A percentile compares a stretch with the other conserved stretches of the same genome.
Evolutionary conservation across 2,113 vertebrate species (phyloP).

Genomic region (Cervus canadensis): DNA sequence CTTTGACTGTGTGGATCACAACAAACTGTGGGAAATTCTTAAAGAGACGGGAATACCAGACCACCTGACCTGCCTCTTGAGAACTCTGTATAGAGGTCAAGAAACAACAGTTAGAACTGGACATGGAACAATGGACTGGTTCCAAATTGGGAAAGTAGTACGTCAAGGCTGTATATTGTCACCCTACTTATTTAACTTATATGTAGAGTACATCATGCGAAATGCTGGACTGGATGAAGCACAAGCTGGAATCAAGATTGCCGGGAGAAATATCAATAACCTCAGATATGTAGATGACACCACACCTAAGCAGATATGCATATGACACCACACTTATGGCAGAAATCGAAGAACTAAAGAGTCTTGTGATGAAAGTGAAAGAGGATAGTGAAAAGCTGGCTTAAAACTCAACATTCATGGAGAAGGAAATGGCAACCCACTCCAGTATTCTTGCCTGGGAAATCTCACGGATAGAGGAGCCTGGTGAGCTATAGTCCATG

Average conservation of each 20-base stretch:
- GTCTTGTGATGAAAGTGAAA: background rate
- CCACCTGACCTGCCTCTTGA: background rate
- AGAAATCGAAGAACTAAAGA: background rate
- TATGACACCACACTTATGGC: background rate
- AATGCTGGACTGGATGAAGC: background rate
- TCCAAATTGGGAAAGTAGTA: background rate
- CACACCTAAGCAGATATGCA: background rate
- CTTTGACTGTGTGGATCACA: background rate
- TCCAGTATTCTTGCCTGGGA: too few species aligned
- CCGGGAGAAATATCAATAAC: background rate
- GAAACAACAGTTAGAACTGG: background rate
- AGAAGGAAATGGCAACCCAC: too few species aligned
- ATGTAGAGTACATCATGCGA: rapidly evolving
- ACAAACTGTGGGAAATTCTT: background rate
- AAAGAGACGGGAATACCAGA: background rate
- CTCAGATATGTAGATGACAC: background rate
- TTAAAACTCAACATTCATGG: background rate
- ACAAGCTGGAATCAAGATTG: background rate
- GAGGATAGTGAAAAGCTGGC: background rate
- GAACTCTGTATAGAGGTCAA: background rate
- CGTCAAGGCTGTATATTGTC: background rate
- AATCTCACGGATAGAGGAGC: too few species aligned
- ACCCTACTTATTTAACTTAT: background rate
- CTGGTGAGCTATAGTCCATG: too few species aligned
- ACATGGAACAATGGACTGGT: background rate